Percentiles rank a stretch among this genome's conserved stretches.
Conservation (phyloP, 2,888 invertebrate genomes). For the Leptogaster cylindrica region DNA sequence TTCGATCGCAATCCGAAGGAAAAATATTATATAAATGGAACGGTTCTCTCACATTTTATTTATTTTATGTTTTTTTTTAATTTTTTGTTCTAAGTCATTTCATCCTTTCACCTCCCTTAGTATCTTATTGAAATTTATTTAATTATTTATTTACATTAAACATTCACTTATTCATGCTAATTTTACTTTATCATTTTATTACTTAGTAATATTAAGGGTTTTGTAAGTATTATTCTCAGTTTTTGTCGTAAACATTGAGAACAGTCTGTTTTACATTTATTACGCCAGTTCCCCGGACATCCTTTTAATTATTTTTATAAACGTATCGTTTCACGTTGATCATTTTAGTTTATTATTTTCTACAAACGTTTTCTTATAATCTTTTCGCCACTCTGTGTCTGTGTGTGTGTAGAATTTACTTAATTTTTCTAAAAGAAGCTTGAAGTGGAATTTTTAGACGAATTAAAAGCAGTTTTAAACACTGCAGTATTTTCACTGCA, state of each 20-base stretch:
- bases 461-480: too few species aligned
- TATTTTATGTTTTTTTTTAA: constrained; percentile 36
- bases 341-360: background rate
- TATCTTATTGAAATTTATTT: constrained; percentile 29
- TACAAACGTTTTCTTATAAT: too few species aligned
- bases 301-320: background rate
- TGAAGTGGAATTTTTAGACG: background rate
- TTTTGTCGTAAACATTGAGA: constrained; percentile 29
- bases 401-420: background rate
- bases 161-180: constrained; percentile 32
- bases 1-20: constrained; percentile 32
- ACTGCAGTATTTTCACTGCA: background rate
- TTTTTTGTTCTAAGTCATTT: too few species aligned
- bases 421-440: background rate
- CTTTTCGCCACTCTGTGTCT: too few species aligned
- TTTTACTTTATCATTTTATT: constrained; percentile 18
- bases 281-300: too few species aligned
- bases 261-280: constrained; percentile 14
- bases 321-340: background rate
- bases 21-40: constrained; percentile 38
- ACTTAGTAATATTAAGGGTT: constrained; percentile 40
- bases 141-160: constrained; percentile 37
- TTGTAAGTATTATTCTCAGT: constrained; percentile 33
- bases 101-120: constrained; percentile 4
- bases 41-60: constrained; percentile 28